Percentiles rank a stretch among this genome's conserved stretches.
These are phyloP conservation scores for Cecidostiba fungosa DNA, from an alignment of 2,888 invertebrate genomes.

Conservation along the genomic window DNA sequence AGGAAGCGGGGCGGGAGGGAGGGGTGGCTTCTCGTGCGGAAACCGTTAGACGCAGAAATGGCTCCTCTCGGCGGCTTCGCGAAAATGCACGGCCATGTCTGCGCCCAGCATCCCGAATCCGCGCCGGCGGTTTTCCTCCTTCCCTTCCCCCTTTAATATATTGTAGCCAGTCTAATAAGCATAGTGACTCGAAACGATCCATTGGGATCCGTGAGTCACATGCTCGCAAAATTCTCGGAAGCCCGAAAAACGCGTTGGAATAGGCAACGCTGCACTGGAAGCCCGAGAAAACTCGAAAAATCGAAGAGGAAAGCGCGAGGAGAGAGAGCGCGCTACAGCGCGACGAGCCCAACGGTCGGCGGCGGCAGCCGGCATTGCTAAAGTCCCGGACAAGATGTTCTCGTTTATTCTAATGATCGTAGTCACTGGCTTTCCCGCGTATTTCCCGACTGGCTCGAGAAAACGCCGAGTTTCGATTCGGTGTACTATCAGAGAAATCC, in stretches of 20 bases:
- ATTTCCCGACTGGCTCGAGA: background rate
- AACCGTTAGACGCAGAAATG: conserved; percentile 65
- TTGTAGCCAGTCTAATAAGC: no score
- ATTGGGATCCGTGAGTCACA: background rate
- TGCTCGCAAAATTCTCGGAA: background rate
- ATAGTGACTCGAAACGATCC: background rate
- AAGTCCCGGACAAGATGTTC: background rate
- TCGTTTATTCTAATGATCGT: background rate
- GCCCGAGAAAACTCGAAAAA: background rate
- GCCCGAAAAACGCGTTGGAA: background rate
- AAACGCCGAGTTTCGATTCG: background rate
- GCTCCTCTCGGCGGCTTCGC: conserved; percentile 47
- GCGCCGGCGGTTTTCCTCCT: conserved; percentile 8
- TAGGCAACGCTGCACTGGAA: background rate
- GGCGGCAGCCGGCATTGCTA: conserved; percentile 28
- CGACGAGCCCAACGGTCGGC: background rate
- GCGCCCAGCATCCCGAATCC: conserved; percentile 7
- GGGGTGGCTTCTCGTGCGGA: conserved; percentile 64
- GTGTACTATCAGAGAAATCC: conserved; percentile 57
- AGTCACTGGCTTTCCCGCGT: background rate
- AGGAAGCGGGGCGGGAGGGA: conserved; percentile 54
- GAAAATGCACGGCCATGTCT: conserved; percentile 31
- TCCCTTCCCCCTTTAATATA: background rate
- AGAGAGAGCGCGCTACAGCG: background rate
- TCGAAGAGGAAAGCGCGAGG: background rate